Base-by-base conservation (phyloP, 2,113 vertebrate species). In the Ptilorrhoa leucosticta region DNA sequence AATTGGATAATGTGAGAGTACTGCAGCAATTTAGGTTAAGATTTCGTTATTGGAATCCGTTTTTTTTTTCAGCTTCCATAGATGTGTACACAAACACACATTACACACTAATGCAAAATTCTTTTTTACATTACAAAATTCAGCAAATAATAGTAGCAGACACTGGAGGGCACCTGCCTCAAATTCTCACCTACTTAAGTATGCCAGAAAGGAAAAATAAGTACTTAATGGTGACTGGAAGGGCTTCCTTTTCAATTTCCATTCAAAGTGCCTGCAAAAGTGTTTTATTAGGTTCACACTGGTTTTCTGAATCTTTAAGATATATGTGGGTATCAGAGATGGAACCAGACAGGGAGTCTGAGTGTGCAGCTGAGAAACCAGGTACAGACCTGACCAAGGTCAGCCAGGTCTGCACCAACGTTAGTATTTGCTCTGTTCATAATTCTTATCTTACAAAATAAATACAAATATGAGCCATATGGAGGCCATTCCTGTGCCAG, bases 1-100 rank as follows among this genome's bases (percentile, higher is more conserved):
- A 89, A 94, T 87, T 82, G 86, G 66, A 68, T 93, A 87, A 95
- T 89, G 79, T 66, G 60, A 70, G 63, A 94, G 75, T 57, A 75
- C 40, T 70, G n/a, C 17, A 75, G 73, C 47, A 47, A 58, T 87
- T 90, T 79, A 11, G 61, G 71, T 64, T 54, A 44, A 37, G 50
- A 66, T 53, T 69, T 61, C 68, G 50, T 42, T 57, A 42, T 50
- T 72, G 66, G 53, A 90, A 88, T 33, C 22, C 19, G n/a, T 83
- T 78, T 90, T 88, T 87, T 51, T 71, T 70, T 60, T 79, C 65
- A 84, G 33, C 39, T 75, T 91, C 57, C 84, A 82, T 2, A 71
- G 73, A 47, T 37, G 35, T 35, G 33, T 75, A 78, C 20, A 54
- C 33, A 66, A 64, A 53, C 40, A 72, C 30, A 11, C 17, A 22